phyloP scores from a whole-genome alignment of 2,113 vertebrate genomes.

The Epinephelus cyanopodus region DNA sequence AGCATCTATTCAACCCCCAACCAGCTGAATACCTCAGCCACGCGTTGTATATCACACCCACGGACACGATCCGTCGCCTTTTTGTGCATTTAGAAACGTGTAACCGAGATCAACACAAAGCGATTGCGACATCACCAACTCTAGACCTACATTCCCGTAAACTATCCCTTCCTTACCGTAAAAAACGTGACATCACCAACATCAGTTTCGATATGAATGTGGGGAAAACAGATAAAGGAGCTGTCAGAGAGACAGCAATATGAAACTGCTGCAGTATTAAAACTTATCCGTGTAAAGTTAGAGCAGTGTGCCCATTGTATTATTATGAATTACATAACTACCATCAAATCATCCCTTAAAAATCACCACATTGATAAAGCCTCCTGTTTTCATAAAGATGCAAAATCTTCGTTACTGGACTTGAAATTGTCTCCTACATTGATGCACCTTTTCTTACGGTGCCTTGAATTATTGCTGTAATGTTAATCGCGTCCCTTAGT shows the following conservation, averaged over 20 bases:
- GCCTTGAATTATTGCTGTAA: not conserved
- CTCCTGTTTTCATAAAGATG: not conserved
- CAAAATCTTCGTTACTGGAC: not conserved
- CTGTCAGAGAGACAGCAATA: not conserved
- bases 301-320: not conserved
- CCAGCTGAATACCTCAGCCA: conserved; percentile 1
- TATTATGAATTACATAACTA: not conserved
- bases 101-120: not conserved
- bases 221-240: not conserved
- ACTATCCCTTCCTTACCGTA: conserved; percentile 62
- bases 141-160: conserved; percentile 76
- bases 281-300: conserved; percentile 53
- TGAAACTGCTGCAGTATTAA: not conserved
- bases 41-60: conserved; percentile 24
- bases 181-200: conserved; percentile 80
- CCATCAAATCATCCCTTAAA: not conserved
- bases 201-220: conserved; percentile 37
- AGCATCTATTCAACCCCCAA: not conserved
- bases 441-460: not conserved
- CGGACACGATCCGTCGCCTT: conserved; percentile 2
- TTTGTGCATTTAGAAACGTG: conserved; percentile 6
- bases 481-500: not conserved
- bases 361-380: not conserved
- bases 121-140: conserved; percentile 79
- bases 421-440: not conserved